These are phyloP conservation scores for Elysia crispata DNA, from an alignment of 2,888 invertebrate species.

Conservation along the genomic window DNA sequence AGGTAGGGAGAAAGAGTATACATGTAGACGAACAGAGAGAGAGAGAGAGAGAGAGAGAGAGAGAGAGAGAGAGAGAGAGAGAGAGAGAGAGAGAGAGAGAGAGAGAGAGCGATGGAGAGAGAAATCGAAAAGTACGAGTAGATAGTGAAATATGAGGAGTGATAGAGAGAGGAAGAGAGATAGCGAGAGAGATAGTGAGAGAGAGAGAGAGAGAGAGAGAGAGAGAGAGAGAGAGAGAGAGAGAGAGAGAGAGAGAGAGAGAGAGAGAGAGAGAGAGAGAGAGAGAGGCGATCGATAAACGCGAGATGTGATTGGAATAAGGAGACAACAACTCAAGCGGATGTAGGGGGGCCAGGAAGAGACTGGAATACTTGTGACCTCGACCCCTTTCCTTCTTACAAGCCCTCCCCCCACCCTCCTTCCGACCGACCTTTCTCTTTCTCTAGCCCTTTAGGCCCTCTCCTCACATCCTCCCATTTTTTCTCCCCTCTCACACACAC, in stretches of 20 bases:
- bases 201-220: neutral
- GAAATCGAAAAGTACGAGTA: neutral
- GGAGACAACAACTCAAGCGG: too few species aligned
- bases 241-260: conserved; percentile 22
- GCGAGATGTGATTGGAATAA: too few species aligned
- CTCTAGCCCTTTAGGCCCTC: too few species aligned
- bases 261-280: conserved; percentile 29
- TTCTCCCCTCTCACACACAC: too few species aligned
- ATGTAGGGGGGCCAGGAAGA: too few species aligned
- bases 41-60: neutral
- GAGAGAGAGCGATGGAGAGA: neutral
- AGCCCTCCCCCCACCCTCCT: too few species aligned
- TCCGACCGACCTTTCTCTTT: too few species aligned
- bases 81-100: neutral
- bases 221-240: conserved; percentile 3
- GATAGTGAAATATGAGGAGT: conserved; percentile 1
- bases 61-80: neutral
- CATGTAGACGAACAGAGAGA: neutral
- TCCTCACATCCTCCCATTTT: too few species aligned
- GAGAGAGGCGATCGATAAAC: too few species aligned
- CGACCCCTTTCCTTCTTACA: too few species aligned
- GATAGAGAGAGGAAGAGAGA: neutral
- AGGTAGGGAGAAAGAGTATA: too few species aligned
- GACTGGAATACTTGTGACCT: too few species aligned
- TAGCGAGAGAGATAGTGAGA: neutral